Percentiles rank a stretch among this genome's conserved stretches.
Conservation (phyloP, 1,140 invertebrate genomes). For the Pseudomyrmex gracilis region DNA sequence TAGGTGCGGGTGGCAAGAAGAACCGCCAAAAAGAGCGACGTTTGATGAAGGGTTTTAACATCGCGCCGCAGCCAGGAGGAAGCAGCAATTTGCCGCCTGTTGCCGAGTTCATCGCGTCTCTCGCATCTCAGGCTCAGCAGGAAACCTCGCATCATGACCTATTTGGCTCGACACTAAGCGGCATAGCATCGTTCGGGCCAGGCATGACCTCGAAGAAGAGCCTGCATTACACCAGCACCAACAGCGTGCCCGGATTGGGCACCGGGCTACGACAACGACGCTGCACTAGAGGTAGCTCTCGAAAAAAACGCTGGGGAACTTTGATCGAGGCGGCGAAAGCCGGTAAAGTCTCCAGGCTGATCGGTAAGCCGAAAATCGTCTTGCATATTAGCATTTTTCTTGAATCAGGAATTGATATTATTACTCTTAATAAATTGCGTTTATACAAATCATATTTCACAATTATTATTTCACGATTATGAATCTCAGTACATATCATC, state of each 20-base stretch:
- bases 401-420: neutral
- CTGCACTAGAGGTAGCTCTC: constrained; percentile 73
- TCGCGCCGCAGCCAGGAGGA: constrained; percentile 89
- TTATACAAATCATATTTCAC: no score
- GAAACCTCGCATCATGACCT: constrained; percentile 83
- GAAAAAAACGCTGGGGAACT: constrained; percentile 88
- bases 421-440: neutral
- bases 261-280: constrained; percentile 79
- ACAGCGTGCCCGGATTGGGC: constrained; percentile 82
- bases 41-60: constrained; percentile 98
- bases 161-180: constrained; percentile 83
- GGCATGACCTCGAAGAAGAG: constrained; percentile 83
- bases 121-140: constrained; percentile 86
- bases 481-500: no score
- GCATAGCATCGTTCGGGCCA: constrained; percentile 78
- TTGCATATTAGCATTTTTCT: neutral
- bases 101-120: constrained; percentile 90
- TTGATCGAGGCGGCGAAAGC: constrained; percentile 94
- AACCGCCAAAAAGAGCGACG: constrained; percentile 96
- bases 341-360: constrained; percentile 90
- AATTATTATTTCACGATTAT: no score
- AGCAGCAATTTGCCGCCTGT: constrained; percentile 89
- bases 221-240: constrained; percentile 89
- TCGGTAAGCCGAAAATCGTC: constrained; percentile 86
- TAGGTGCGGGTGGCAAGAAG: constrained; percentile 96